phyloP scores from a whole-genome alignment of 1,140 invertebrate genomes.

The Drosophila athabasca region DNA sequence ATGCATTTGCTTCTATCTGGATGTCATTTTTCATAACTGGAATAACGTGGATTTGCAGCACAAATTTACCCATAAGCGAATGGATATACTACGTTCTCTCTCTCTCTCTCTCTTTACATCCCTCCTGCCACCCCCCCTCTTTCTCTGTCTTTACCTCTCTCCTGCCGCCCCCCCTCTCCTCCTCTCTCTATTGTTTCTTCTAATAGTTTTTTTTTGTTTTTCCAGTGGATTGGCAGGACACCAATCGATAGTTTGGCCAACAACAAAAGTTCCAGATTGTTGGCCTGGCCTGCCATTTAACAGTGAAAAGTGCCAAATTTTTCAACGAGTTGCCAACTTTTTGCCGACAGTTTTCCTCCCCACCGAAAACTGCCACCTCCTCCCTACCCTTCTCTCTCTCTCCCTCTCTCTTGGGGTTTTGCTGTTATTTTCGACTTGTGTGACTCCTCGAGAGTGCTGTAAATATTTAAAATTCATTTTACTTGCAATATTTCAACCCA shows the following conservation, averaged over 20 bases:
- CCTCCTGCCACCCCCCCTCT: too few relatives aligned
- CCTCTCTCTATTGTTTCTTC: constrained; percentile 2
- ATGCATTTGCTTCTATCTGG: constrained; percentile 24
- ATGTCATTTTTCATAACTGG: constrained; percentile 14
- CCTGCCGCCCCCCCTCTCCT: too few relatives aligned
- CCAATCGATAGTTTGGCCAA: constrained; percentile 51
- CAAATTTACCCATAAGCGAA: too few relatives aligned
- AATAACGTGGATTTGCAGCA: too few relatives aligned
- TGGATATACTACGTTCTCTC: background rate
- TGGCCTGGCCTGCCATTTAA: constrained; percentile 16
- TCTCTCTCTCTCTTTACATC: background rate
- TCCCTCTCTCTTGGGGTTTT: background rate
- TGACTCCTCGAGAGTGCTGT: constrained; percentile 16
- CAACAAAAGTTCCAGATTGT: constrained; percentile 8
- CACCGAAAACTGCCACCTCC: too few relatives aligned
- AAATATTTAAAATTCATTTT: constrained; percentile 35
- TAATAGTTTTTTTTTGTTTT: background rate
- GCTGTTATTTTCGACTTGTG: constrained; percentile 32
- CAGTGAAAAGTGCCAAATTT: constrained; percentile 41
- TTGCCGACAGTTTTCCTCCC: constrained; percentile 1
- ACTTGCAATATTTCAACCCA: constrained; percentile 10
- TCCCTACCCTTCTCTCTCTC: too few relatives aligned
- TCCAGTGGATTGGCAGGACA: constrained; percentile 22
- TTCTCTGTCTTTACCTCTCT: too few relatives aligned
- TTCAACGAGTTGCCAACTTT: constrained; percentile 47